A percentile compares a stretch with the other conserved stretches of the same genome.
These are phyloP conservation scores for Corvus hawaiiensis DNA, from an alignment of 2,113 vertebrate genomes.

Conservation along the genomic window DNA sequence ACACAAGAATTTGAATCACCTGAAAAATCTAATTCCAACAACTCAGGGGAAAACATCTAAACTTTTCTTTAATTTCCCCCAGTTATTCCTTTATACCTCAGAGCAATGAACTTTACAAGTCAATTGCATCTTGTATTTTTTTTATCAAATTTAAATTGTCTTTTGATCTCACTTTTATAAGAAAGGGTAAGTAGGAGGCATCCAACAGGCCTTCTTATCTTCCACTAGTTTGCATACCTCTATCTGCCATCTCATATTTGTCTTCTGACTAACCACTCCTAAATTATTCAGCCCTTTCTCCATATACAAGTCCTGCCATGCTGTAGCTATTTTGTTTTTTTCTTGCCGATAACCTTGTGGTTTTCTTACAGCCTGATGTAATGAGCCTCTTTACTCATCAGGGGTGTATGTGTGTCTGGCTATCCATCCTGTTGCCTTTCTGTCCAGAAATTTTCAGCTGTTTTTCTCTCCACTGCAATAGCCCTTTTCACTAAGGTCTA, in stretches of 20 bases:
- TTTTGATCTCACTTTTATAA: slow-evolving; percentile 31
- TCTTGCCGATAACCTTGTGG: neutral
- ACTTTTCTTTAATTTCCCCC: neutral
- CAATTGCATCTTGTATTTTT: neutral
- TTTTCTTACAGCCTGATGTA: neutral
- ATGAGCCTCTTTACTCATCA: neutral
- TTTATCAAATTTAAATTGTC: neutral
- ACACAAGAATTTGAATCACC: neutral
- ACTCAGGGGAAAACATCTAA: neutral
- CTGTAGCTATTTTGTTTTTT: neutral
- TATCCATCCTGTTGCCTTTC: neutral
- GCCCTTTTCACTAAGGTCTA: neutral
- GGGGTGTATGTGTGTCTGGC: neutral
- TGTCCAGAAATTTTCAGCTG: neutral
- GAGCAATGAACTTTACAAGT: neutral
- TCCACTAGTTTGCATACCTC: neutral
- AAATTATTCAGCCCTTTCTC: slow-evolving; percentile 8
- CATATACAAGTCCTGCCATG: neutral
- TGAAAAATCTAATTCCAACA: neutral
- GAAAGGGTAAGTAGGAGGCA: slow-evolving; percentile 7
- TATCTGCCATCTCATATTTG: slow-evolving; percentile 12
- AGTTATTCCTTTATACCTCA: neutral
- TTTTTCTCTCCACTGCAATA: neutral
- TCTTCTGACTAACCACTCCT: slow-evolving; percentile 15
- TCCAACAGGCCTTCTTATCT: slow-evolving; percentile 9